A percentile compares a stretch with the other conserved stretches of the same genome.
phyloP scores from a whole-genome alignment of 2,797 vertebrate genomes.

The Microchirus variegatus region DNA sequence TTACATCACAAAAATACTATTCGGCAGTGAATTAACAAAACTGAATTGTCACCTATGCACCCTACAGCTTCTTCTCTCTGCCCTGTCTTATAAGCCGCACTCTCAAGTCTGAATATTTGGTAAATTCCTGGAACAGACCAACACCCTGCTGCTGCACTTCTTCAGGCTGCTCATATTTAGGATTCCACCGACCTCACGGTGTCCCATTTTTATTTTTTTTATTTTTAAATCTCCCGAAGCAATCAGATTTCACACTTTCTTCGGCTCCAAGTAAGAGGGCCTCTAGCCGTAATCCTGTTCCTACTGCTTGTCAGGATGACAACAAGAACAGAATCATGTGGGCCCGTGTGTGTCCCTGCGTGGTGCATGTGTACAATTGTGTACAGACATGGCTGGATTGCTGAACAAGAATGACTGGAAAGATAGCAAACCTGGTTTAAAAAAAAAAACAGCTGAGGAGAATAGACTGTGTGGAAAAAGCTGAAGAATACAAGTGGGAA shows the following conservation, averaged over 20 bases:
- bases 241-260: conserved; percentile 76
- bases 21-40: neutral
- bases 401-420: conserved; percentile 18
- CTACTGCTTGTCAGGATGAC: conserved; percentile 70
- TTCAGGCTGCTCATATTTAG: conserved; percentile 50
- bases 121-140: conserved; percentile 57
- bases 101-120: conserved; percentile 43
- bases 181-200: conserved; percentile 54
- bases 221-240: conserved; percentile 62
- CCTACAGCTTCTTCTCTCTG: conserved; percentile 30
- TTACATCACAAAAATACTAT: conserved; percentile 1
- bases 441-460: neutral
- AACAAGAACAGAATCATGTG: conserved; percentile 57
- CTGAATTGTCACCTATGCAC: conserved; percentile 31
- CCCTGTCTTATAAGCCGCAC: conserved; percentile 47
- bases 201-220: conserved; percentile 8
- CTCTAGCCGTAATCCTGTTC: conserved; percentile 64
- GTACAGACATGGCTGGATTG: conserved; percentile 5
- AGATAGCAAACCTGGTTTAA: neutral
- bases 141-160: conserved; percentile 46
- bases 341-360: conserved; percentile 17
- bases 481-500: neutral
- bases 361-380: conserved; percentile 4
- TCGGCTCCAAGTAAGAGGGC: conserved; percentile 50
- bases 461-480: neutral